phyloP scores from a whole-genome alignment of 2,113 vertebrate species.

The Pantherophis guttatus region DNA sequence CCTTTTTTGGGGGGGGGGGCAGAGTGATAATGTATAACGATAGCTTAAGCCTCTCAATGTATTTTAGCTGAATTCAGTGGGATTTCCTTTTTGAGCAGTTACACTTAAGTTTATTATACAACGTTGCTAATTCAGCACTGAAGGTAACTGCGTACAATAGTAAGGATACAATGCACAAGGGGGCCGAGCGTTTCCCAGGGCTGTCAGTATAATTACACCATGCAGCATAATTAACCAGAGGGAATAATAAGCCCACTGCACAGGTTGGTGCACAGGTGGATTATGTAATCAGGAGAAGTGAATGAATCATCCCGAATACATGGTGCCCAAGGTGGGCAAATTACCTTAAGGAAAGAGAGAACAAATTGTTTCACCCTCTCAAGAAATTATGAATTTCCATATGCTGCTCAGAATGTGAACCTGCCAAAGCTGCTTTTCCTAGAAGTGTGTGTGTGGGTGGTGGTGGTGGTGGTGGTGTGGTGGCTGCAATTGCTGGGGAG shows the following conservation, averaged over 20 bases:
- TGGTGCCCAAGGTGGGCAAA: background rate
- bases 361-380: background rate
- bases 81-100: background rate
- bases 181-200: background rate
- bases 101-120: background rate
- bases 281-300: background rate
- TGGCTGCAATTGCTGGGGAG: background rate
- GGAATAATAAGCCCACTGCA: background rate
- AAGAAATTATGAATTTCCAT: background rate
- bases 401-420: background rate
- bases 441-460: no score
- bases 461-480: fast-evolving
- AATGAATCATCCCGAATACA: background rate
- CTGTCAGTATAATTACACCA: background rate
- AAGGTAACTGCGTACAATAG: background rate
- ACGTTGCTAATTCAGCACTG: background rate
- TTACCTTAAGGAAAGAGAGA: background rate
- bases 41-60: background rate
- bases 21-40: background rate
- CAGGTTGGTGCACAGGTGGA: background rate
- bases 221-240: background rate
- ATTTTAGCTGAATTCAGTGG: background rate
- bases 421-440: background rate
- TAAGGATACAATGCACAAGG: background rate
- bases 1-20: background rate